Percentiles rank a stretch among this genome's conserved stretches.
These are phyloP conservation scores for Pangasius sanitwongsei DNA, from an alignment of 2,797 vertebrate genomes.

Conservation along the genomic window DNA sequence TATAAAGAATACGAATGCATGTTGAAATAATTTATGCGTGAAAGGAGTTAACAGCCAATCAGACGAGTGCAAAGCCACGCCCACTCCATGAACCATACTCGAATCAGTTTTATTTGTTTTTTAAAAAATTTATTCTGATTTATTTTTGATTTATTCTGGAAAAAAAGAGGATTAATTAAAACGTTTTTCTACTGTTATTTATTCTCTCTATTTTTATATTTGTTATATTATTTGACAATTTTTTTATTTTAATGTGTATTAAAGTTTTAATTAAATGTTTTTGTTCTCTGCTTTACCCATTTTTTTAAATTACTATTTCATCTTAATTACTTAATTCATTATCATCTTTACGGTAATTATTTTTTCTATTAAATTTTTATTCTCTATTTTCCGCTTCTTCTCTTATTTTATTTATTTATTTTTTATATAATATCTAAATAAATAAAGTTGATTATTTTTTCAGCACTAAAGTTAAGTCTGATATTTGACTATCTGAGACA, in stretches of 20 bases:
- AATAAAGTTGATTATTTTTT: neutral
- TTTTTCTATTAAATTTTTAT: neutral
- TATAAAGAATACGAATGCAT: too few species aligned
- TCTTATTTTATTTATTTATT: neutral
- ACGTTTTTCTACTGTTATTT: neutral
- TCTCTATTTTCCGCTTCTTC: neutral
- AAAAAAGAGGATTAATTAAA: neutral
- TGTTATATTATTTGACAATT: neutral
- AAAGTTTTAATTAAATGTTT: neutral
- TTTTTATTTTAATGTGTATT: neutral
- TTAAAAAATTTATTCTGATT: neutral
- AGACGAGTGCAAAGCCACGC: neutral
- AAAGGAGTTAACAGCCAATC: neutral
- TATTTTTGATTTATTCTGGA: too few species aligned
- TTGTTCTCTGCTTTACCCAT: neutral
- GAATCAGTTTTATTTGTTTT: too few species aligned
- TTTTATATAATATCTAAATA: neutral
- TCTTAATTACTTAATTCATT: neutral
- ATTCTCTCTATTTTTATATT: neutral
- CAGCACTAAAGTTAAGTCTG: too few species aligned
- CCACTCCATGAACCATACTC: neutral
- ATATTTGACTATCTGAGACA: neutral
- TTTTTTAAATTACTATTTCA: neutral
- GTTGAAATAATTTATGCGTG: too few species aligned
- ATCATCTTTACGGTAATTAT: neutral